These are phyloP conservation scores for Stylophora pistillata DNA, from an alignment of 64 coral and sea anemone genomes.

Conservation along the genomic window DNA sequence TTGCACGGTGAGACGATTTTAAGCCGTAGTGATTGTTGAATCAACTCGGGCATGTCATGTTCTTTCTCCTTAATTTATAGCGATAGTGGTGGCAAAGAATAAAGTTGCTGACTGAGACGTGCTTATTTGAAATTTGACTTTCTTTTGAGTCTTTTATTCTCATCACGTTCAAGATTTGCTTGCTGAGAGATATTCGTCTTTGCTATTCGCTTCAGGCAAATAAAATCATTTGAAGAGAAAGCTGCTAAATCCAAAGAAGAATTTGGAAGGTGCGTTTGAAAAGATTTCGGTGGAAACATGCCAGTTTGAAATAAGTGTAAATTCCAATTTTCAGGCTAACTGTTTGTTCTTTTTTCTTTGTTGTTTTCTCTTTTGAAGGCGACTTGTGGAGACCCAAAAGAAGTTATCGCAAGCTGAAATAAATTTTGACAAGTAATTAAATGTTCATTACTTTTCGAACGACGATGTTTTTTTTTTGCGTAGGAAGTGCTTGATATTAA, in stretches of 20 bases:
- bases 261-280: conserved; percentile 69
- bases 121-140: not conserved
- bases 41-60: too few species aligned
- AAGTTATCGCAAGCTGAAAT: conserved; percentile 85
- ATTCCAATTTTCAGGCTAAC: not conserved
- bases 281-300: not conserved
- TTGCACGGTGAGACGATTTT: not conserved
- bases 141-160: not conserved
- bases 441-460: not conserved
- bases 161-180: too few species aligned
- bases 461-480: too few species aligned
- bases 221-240: conserved; percentile 61
- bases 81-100: too few species aligned
- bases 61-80: too few species aligned
- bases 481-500: too few species aligned
- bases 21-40: too few species aligned
- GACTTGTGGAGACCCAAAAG: conserved; percentile 90
- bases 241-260: conserved; percentile 78
- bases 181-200: too few species aligned
- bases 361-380: conserved; percentile 24
- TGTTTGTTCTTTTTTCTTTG: not conserved
- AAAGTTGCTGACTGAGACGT: not conserved
- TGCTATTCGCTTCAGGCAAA: conserved; percentile 36
- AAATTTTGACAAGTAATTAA: conserved; percentile 74
- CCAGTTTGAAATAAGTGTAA: not conserved